Conservation (phyloP, 2,113 vertebrate species). For the Sinocyclocheilus anophthalmus region DNA sequence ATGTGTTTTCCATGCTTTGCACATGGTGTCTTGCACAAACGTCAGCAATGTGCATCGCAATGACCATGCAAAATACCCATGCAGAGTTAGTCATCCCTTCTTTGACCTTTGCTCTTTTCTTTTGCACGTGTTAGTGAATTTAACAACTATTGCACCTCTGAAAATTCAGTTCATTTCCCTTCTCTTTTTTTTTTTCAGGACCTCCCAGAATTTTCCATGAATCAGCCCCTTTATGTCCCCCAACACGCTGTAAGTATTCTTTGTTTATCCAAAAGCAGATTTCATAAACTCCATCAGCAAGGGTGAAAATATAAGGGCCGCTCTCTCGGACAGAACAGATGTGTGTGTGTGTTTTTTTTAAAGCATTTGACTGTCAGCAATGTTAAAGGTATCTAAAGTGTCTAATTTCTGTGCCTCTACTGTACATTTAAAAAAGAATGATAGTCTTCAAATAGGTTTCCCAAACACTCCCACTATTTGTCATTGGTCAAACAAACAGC, state of each 20-base stretch:
- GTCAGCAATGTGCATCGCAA: background rate
- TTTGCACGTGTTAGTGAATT: slow-evolving; percentile 12
- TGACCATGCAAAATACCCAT: slow-evolving; percentile 16
- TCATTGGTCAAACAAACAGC: background rate
- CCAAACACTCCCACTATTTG: background rate
- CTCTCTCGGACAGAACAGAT: background rate
- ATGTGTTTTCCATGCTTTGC: background rate
- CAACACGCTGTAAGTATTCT: slow-evolving; percentile 18
- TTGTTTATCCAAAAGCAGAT: slow-evolving; percentile 41
- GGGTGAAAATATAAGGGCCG: slow-evolving; percentile 8
- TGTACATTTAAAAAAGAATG: background rate
- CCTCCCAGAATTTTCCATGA: slow-evolving; percentile 48
- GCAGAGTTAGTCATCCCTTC: background rate
- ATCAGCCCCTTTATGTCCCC: slow-evolving; percentile 20
- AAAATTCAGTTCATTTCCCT: slow-evolving; percentile 18
- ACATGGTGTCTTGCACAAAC: slow-evolving; percentile 34
- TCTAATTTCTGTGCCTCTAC: background rate
- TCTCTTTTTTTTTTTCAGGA: slow-evolving; percentile 17
- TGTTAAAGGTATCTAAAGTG: background rate
- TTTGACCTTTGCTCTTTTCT: slow-evolving; percentile 31
- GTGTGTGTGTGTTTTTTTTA: background rate
- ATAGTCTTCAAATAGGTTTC: background rate
- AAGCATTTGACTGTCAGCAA: background rate
- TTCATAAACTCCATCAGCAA: slow-evolving; percentile 35
- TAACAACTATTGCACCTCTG: slow-evolving; percentile 1